Conservation (phyloP, 1,140 invertebrate species). For the Drosophila micromelanica region DNA sequence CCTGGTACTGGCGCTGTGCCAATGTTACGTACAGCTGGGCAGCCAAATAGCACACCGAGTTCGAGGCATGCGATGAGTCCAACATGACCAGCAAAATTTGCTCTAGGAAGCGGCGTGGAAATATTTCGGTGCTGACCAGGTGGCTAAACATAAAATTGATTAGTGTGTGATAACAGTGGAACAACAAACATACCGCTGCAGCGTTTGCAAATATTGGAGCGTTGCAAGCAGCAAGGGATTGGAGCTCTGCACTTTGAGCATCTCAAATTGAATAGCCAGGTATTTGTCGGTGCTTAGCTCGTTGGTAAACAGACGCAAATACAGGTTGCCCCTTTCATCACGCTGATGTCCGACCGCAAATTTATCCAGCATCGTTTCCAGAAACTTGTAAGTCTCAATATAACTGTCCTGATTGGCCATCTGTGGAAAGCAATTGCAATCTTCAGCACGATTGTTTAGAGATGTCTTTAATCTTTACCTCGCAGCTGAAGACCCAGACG, state of each 20-base stretch:
- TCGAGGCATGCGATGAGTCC: background rate
- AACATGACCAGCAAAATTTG: conserved; percentile 46
- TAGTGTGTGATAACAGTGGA: too few relatives aligned
- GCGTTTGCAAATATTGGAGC: conserved; percentile 42
- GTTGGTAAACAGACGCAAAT: conserved; percentile 49
- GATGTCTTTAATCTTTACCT: conserved; percentile 4
- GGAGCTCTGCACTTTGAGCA: conserved; percentile 16
- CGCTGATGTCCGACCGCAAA: conserved; percentile 21
- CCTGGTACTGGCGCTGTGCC: conserved; percentile 38
- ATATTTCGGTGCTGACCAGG: conserved; percentile 47
- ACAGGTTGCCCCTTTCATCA: conserved; percentile 15
- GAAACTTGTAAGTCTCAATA: conserved; percentile 42
- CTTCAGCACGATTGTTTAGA: too few relatives aligned
- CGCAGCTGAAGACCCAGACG: conserved; percentile 27
- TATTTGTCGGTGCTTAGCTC: conserved; percentile 45
- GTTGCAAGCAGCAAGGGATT: conserved; percentile 36
- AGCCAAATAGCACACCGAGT: conserved; percentile 24
- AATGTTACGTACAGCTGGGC: conserved; percentile 53
- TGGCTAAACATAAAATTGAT: conserved; percentile 15
- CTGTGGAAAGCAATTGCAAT: conserved; percentile 8
- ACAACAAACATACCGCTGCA: conserved; percentile 41
- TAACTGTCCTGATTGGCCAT: conserved; percentile 18
- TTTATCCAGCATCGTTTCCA: conserved; percentile 32
- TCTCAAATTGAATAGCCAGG: conserved; percentile 48
- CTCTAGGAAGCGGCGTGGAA: conserved; percentile 50